Conservation (phyloP, 2,888 invertebrate species). For the Cephus spinipes region DNA sequence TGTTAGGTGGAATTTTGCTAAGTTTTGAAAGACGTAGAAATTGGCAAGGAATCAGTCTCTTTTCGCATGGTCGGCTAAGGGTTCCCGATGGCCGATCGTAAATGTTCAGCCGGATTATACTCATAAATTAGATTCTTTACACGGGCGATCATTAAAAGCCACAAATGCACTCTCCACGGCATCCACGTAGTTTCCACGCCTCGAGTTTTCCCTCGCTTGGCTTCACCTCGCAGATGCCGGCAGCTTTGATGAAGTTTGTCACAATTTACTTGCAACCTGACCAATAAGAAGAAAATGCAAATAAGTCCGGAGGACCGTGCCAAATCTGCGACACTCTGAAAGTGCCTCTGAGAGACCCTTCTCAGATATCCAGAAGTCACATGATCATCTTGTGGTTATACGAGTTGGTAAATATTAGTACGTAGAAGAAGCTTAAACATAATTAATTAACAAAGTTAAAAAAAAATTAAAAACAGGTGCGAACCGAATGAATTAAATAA, state of each 20-base stretch:
- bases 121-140: constrained; percentile 55
- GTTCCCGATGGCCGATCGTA: neutral
- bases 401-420: neutral
- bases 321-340: neutral
- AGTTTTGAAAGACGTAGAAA: neutral
- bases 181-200: neutral
- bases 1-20: neutral
- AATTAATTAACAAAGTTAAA: neutral
- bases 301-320: neutral
- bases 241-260: constrained; percentile 20
- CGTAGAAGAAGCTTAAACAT: neutral
- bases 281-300: neutral
- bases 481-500: neutral
- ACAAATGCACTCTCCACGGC: neutral
- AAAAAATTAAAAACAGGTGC: neutral
- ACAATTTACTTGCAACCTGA: constrained; percentile 6
- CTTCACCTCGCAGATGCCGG: neutral
- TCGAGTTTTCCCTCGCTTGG: neutral
- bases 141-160: neutral
- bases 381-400: neutral
- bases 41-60: neutral
- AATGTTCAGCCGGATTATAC: constrained; percentile 14
- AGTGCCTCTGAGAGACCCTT: neutral
- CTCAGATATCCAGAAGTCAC: neutral
- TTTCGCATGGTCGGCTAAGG: neutral